phyloP scores from a whole-genome alignment of 2,888 invertebrate genomes.

The Alentia gelatinosa region DNA sequence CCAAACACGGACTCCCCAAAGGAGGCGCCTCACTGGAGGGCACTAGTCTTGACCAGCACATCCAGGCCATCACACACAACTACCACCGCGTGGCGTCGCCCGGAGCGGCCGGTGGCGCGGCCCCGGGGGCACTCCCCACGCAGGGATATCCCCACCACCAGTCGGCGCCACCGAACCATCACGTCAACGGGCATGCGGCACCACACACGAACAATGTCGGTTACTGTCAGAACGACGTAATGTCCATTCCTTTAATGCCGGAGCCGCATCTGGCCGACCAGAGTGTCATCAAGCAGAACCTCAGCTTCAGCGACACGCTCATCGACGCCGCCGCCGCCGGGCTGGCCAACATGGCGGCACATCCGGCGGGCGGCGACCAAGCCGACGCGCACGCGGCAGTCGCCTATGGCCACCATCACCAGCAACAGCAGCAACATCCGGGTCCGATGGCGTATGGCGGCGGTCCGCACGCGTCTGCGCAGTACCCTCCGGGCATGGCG shows the following conservation, averaged over 20 bases:
- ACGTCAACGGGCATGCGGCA: not conserved
- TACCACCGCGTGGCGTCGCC: not conserved
- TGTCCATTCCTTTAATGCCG: not conserved
- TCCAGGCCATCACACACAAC: constrained; percentile 2
- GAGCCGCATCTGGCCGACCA: not conserved
- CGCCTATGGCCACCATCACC: not conserved
- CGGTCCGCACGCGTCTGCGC: constrained; percentile 8
- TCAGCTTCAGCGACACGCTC: constrained; percentile 26
- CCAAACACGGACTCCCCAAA: not conserved
- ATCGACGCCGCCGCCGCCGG: constrained; percentile 49
- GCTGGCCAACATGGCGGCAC: not conserved
- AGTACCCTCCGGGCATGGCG: constrained; percentile 36
- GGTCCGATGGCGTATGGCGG: not conserved
- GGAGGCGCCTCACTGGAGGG: constrained; percentile 13
- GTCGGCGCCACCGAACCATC: not conserved
- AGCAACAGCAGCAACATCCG: not conserved
- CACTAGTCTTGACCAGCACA: not conserved
- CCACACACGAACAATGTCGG: constrained; percentile 13
- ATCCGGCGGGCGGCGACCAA: constrained; percentile 3
- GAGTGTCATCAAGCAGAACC: constrained; percentile 40
- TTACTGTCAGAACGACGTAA: constrained; percentile 20
- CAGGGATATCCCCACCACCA: constrained; percentile 20
- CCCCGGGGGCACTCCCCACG: not conserved
- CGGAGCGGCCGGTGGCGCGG: not conserved
- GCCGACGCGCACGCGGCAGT: constrained; percentile 7